Conservation (phyloP, 2,113 vertebrate species). For the Buteo buteo region DNA sequence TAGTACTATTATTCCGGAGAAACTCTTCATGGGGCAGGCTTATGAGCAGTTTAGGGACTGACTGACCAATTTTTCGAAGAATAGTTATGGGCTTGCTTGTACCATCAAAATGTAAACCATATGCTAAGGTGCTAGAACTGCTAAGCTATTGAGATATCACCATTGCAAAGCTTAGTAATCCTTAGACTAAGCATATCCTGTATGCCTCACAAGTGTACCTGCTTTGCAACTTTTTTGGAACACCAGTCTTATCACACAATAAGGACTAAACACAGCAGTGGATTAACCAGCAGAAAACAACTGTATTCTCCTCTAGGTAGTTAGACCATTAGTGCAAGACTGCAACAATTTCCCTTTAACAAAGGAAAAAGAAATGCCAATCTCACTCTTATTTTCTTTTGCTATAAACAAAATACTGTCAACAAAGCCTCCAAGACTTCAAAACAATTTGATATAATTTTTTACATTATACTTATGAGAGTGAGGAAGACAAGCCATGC, state of each 20-base stretch:
- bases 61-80: not conserved
- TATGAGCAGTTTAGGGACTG: not conserved
- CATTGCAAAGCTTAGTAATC: not conserved
- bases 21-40: not conserved
- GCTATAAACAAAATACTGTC: not conserved
- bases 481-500: not conserved
- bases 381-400: not conserved
- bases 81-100: not conserved
- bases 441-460: not conserved
- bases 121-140: not conserved
- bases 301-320: not conserved
- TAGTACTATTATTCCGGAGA: not conserved
- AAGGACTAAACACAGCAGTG: not conserved
- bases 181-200: not conserved
- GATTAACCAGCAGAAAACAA: not conserved
- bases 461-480: not conserved
- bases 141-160: not conserved
- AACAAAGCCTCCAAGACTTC: not conserved
- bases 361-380: not conserved
- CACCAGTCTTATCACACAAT: not conserved
- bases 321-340: not conserved
- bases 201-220: not conserved
- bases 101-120: not conserved
- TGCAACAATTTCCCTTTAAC: not conserved
- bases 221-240: not conserved